These are phyloP conservation scores for Standfussiana lucernea DNA, from an alignment of 2,888 invertebrate species.

Conservation along the genomic window DNA sequence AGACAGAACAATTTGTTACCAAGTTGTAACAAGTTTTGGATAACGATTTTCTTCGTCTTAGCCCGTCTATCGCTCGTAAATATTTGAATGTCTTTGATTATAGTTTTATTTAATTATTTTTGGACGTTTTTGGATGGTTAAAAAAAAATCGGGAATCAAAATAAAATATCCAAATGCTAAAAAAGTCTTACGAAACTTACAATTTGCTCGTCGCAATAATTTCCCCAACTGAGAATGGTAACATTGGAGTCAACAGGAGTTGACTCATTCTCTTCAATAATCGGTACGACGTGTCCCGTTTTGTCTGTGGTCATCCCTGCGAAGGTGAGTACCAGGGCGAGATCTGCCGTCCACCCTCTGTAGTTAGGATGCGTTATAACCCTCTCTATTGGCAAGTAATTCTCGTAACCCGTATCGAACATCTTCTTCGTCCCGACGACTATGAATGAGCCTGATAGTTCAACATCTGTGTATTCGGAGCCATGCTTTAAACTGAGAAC, in stretches of 20 bases:
- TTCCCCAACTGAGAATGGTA: conserved; percentile 80
- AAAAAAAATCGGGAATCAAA: not conserved
- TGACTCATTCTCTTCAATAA: conserved; percentile 71
- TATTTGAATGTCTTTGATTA: too few relatives aligned
- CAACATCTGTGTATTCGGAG: conserved; percentile 64
- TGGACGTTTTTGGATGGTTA: not conserved
- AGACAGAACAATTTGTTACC: too few relatives aligned
- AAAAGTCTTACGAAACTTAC: not conserved
- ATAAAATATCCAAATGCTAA: not conserved
- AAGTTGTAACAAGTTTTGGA: too few relatives aligned
- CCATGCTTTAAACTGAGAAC: conserved; percentile 32
- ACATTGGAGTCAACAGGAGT: conserved; percentile 76
- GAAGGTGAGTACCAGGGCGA: conserved; percentile 80
- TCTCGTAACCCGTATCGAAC: conserved; percentile 81
- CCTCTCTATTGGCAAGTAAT: conserved; percentile 82
- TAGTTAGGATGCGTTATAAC: conserved; percentile 78
- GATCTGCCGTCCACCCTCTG: conserved; percentile 77
- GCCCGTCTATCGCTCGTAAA: too few relatives aligned
- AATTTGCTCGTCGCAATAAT: conserved; percentile 57
- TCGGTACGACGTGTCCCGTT: conserved; percentile 74
- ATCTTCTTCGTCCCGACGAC: conserved; percentile 81
- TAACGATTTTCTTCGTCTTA: too few relatives aligned
- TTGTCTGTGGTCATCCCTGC: conserved; percentile 81
- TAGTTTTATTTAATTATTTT: not conserved
- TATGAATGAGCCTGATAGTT: conserved; percentile 80